A percentile compares a stretch with the other conserved stretches of the same genome.
Evolutionary conservation across 2,888 invertebrate genomes (phyloP).

Genomic region (Quadriops clusia): DNA sequence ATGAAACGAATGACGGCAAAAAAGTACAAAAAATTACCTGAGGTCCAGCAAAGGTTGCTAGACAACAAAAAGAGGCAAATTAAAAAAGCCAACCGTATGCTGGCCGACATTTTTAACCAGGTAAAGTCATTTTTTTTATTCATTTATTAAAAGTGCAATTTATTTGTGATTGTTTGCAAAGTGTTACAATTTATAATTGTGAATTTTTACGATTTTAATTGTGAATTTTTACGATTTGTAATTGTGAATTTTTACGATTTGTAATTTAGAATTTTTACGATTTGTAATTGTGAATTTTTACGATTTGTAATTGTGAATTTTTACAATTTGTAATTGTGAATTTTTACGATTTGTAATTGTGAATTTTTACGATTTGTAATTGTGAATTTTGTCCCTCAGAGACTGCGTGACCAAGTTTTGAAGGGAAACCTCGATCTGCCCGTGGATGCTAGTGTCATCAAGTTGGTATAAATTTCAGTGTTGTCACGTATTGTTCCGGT

Average conservation of each 20-base stretch:
- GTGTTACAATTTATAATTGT: conserved; percentile 1
- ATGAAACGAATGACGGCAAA: conserved; percentile 48
- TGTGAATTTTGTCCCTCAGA: no score
- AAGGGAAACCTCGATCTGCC: conserved; percentile 54
- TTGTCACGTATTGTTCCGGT: no score
- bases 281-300: no score
- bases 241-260: no score
- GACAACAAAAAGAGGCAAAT: conserved; percentile 46
- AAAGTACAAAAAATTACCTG: conserved; percentile 58
- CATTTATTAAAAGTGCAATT: conserved; percentile 1
- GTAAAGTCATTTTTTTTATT: conserved; percentile 33
- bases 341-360: no score
- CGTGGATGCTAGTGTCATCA: conserved; percentile 48
- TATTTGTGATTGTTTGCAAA: conserved; percentile 2
- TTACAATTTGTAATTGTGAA: no score
- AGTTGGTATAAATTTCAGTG: conserved; percentile 33
- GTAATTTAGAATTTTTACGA: no score
- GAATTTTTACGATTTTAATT: conserved; percentile 3
- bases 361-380: no score
- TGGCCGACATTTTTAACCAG: conserved; percentile 66
- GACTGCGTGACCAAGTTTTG: conserved; percentile 54
- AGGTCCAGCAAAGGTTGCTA: conserved; percentile 52
- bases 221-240: no score
- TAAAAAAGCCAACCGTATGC: conserved; percentile 54
- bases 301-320: no score